Evolutionary conservation across 2,888 invertebrate genomes (phyloP).

Genomic region (Axea sp.): DNA sequence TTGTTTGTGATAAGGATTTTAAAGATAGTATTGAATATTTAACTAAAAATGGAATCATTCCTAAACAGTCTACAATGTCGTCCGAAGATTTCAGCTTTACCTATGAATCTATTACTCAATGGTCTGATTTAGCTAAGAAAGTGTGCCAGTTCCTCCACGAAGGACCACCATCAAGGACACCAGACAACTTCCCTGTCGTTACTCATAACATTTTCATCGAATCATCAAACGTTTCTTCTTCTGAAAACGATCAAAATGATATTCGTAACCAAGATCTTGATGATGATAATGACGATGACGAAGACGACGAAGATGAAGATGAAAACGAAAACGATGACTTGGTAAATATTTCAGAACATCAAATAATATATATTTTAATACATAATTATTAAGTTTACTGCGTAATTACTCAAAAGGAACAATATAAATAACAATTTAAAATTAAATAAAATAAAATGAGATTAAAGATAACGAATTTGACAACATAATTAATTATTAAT

Average conservation of each 20-base stretch:
- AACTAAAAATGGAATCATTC: conserved; percentile 82
- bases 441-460: too few species aligned
- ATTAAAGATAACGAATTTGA: too few species aligned
- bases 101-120: conserved; percentile 70
- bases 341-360: conserved; percentile 24
- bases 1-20: conserved; percentile 85
- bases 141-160: conserved; percentile 72
- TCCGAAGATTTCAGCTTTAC: conserved; percentile 65
- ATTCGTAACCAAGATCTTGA: background rate
- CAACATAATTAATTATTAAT: too few species aligned
- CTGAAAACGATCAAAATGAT: conserved; percentile 10
- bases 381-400: too few species aligned
- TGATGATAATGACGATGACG: conserved; percentile 27
- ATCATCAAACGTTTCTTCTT: background rate
- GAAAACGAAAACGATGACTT: conserved; percentile 30
- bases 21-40: conserved; percentile 85
- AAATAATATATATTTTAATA: too few species aligned
- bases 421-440: too few species aligned
- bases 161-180: conserved; percentile 70
- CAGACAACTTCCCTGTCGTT: conserved; percentile 27
- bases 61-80: conserved; percentile 76
- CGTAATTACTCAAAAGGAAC: too few species aligned
- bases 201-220: background rate
- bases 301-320: conserved; percentile 45
- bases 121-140: conserved; percentile 76